Percentiles rank a stretch among this genome's conserved stretches.
Conservation (phyloP, 2,113 vertebrate species). For the Naja naja region DNA sequence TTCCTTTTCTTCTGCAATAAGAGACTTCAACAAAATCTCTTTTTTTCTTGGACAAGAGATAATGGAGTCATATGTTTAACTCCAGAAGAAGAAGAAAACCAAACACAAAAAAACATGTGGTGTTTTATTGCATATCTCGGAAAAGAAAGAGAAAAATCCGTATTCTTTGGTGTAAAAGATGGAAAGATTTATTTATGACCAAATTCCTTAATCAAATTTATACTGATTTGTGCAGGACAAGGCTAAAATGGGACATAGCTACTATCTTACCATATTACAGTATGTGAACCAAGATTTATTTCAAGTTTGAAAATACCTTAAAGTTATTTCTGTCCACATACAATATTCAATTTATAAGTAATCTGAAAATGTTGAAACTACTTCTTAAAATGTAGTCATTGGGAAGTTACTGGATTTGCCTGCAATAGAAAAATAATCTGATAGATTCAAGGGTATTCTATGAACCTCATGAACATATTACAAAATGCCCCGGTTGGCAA, state of each 20-base stretch:
- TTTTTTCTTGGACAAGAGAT: background rate
- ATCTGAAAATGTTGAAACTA: background rate
- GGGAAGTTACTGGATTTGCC: background rate
- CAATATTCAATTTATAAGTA: background rate
- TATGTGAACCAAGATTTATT: background rate
- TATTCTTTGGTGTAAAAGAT: background rate
- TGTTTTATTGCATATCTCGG: background rate
- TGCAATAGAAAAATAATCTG: background rate
- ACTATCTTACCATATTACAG: background rate
- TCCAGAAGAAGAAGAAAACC: background rate
- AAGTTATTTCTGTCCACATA: slow-evolving; percentile 29
- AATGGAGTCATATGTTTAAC: background rate
- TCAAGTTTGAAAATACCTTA: background rate
- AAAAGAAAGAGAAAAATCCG: background rate
- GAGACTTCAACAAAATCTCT: background rate
- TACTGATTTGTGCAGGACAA: background rate
- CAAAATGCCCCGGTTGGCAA: background rate
- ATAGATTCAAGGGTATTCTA: no score
- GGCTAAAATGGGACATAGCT: background rate
- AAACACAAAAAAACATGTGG: background rate
- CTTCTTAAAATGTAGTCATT: background rate
- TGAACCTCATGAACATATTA: background rate
- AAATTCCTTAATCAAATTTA: background rate
- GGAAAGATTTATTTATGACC: background rate
- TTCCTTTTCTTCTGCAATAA: background rate